Percentiles rank a stretch among this genome's conserved stretches.
phyloP scores from a whole-genome alignment of 1,140 invertebrate species.

The Hypsibius dujardini region DNA sequence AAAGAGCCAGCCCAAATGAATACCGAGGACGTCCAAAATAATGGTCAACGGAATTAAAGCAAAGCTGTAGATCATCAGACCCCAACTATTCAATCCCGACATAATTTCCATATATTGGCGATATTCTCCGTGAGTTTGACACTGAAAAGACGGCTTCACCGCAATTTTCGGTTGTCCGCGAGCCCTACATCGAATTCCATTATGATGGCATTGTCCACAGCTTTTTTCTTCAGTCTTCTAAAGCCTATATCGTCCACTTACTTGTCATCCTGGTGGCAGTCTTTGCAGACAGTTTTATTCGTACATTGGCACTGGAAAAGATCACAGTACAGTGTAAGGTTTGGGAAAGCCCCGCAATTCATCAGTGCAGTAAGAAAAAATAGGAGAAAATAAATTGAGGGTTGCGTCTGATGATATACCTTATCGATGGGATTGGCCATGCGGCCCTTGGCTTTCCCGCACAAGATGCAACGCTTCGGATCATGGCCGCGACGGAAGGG shows the following conservation, averaged over 20 bases:
- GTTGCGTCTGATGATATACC: neutral
- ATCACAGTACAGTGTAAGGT: neutral
- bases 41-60: slow-evolving; percentile 31
- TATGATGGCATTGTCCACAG: neutral
- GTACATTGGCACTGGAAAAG: slow-evolving; percentile 28
- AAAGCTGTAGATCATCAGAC: slow-evolving; percentile 29
- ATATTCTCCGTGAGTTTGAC: slow-evolving; percentile 31
- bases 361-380: neutral
- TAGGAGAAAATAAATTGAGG: neutral
- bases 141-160: slow-evolving; percentile 29
- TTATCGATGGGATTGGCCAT: slow-evolving; percentile 30
- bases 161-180: slow-evolving; percentile 25
- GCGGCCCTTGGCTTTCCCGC: slow-evolving; percentile 30
- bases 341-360: no score
- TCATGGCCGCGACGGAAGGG: slow-evolving; percentile 30
- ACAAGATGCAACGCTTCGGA: slow-evolving; percentile 33
- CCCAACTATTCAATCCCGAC: slow-evolving; percentile 31
- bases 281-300: slow-evolving; percentile 30
- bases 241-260: slow-evolving; percentile 24
- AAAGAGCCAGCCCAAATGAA: slow-evolving; percentile 33
- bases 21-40: slow-evolving; percentile 27
- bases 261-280: slow-evolving; percentile 30
- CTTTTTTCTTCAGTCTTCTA: slow-evolving; percentile 16
- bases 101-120: slow-evolving; percentile 32
- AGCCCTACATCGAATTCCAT: slow-evolving; percentile 25